Evolutionary conservation across 92 coral and sea anemone species (phyloP).

Genomic region (Metridium senile): DNA sequence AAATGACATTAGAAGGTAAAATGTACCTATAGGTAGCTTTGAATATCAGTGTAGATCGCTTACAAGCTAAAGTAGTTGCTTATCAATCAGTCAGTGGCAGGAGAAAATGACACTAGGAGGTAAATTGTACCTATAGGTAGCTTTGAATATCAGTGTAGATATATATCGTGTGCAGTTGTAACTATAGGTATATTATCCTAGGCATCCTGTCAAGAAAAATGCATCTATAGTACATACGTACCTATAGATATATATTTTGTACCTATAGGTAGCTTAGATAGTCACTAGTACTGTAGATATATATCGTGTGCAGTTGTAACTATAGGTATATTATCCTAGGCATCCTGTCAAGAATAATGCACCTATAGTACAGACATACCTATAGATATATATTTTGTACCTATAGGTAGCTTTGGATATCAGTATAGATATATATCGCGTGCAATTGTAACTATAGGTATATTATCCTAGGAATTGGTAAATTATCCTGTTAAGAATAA

Average conservation of each 20-base stretch:
- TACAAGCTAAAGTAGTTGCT: conserved; percentile 59
- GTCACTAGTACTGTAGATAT: not conserved
- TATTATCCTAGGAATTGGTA: no score
- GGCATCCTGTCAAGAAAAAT: not conserved
- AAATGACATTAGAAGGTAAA: not conserved
- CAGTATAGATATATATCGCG: no score
- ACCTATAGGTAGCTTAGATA: not conserved
- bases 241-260: not conserved
- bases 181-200: not conserved
- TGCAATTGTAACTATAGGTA: not conserved
- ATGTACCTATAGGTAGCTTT: not conserved
- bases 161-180: not conserved
- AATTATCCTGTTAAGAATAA: no score
- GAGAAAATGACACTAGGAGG: no score
- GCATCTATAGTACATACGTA: not conserved
- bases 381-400: not conserved
- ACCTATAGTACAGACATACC: no score
- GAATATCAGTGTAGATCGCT: conserved; percentile 28
- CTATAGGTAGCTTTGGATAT: no score
- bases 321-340: not conserved
- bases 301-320: not conserved
- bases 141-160: not conserved
- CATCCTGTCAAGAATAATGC: no score
- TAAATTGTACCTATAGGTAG: not conserved
- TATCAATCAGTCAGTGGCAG: conserved; percentile 33